Percentiles rank a stretch among this genome's conserved stretches.
Conservation (phyloP, 2,797 vertebrate species). For the Siniperca obscura region DNA sequence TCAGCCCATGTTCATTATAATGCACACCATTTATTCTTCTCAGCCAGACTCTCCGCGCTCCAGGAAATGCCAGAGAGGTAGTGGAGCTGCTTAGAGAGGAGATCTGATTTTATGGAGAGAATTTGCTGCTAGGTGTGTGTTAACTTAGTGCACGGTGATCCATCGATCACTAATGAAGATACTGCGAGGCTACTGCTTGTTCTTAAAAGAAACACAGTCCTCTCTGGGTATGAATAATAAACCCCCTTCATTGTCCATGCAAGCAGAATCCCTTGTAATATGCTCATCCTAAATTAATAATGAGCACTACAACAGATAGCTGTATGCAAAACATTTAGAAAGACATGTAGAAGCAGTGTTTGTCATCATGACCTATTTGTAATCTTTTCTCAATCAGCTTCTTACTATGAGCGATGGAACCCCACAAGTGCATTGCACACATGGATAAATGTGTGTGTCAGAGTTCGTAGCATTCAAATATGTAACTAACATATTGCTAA, state of each 20-base stretch:
- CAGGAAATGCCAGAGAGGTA: constrained; percentile 88
- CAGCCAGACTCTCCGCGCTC: constrained; percentile 86
- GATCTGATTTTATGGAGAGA: constrained; percentile 78
- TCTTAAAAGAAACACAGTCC: constrained; percentile 58
- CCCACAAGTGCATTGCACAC: neutral
- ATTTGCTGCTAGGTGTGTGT: constrained; percentile 78
- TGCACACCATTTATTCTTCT: constrained; percentile 96
- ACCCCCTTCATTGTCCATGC: constrained; percentile 52
- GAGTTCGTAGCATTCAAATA: neutral
- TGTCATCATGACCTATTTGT: constrained; percentile 28
- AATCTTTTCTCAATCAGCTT: neutral
- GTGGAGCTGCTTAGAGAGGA: constrained; percentile 71
- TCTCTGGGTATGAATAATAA: constrained; percentile 63
- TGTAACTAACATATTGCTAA: neutral
- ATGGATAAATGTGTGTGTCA: neutral
- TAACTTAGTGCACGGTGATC: constrained; percentile 72
- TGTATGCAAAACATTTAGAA: constrained; percentile 45
- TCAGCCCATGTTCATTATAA: constrained; percentile 96
- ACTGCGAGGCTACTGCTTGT: constrained; percentile 58
- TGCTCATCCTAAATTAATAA: constrained; percentile 72
- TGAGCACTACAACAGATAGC: constrained; percentile 45
- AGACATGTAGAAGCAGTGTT: constrained; percentile 19
- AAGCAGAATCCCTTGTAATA: constrained; percentile 54
- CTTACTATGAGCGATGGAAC: neutral
- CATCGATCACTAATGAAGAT: constrained; percentile 84